Base-by-base conservation (phyloP, 2,113 vertebrate species). In the Halcyon senegalensis region DNA sequence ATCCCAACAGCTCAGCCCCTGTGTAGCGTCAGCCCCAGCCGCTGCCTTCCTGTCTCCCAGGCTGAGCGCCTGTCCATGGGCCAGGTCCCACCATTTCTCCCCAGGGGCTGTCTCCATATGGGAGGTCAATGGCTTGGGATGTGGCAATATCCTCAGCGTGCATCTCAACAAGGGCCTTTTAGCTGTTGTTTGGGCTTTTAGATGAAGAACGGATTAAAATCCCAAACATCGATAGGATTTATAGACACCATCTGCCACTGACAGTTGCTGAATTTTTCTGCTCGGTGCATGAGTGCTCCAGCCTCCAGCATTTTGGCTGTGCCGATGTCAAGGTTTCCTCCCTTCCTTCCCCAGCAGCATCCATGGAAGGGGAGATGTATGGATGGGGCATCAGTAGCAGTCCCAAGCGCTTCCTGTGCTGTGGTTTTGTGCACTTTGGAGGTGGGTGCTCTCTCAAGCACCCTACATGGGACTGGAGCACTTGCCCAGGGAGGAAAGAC, bases 1-100 rank as follows among this genome's bases (percentile, higher is more conserved):
- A 27, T 21, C 8, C 4, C 0, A 1, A 24, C 0, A 0, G 9
- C 41, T 56, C 0, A 1, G 30, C 24, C 10, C 23, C 55, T 0
- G 0, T 9, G n/a, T 15, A 6, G 66, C 60, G 23, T 17, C 2
- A 1, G 53, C 37, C 24, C 7, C 50, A 58, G 33, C 50, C 19
- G 11, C 33, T 0, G 23, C 4, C 31, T 55, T 25, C 53, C 31
- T 2, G 0, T n/a, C 37, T 53, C 41, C 18, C 37, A 55, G 89
- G 70, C 60, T 37, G 27, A n/a, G 44, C 0, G 0, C 28, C 68
- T 3, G 0, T 21, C 35, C 19, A 0, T 1, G 44, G 35, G 23
- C 33, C 0, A 5, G 5, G 9, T 84, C 68, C 66, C 3, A 2
- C 56, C 4, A 12, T 37, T 33, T 43, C 28, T 62, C 44, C 11